Evolutionary conservation across 2,797 vertebrate species (phyloP).

Genomic region (Choloepus didactylus): DNA sequence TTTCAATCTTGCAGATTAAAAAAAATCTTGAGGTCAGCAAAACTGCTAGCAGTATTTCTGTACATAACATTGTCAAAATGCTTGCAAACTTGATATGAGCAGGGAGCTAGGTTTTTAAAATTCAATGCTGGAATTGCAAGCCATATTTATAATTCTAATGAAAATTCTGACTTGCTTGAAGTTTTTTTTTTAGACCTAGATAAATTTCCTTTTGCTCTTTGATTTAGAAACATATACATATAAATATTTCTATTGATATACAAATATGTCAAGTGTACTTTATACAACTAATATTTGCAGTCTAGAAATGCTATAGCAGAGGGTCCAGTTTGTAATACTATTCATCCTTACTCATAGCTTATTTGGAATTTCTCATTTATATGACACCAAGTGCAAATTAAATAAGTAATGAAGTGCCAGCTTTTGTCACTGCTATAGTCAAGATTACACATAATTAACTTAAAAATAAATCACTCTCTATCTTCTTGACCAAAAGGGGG

Average conservation of each 20-base stretch:
- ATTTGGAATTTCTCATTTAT: conserved; percentile 12
- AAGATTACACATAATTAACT: background rate
- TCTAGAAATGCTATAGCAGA: background rate
- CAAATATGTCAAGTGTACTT: background rate
- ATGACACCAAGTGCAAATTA: background rate
- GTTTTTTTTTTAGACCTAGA: background rate
- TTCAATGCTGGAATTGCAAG: conserved; percentile 1
- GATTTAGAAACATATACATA: background rate
- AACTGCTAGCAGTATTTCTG: conserved; percentile 8
- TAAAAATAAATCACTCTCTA: conserved; percentile 33
- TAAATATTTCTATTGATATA: background rate
- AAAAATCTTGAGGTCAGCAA: background rate
- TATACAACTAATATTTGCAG: background rate
- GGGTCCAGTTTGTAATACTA: background rate
- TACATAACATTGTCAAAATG: background rate
- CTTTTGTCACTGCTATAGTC: background rate
- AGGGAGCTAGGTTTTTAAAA: background rate
- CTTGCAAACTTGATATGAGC: background rate
- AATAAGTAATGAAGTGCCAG: background rate
- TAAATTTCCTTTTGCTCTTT: background rate
- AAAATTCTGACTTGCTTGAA: conserved; percentile 19
- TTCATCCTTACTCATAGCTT: background rate
- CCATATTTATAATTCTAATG: conserved; percentile 32
- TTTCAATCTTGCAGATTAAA: background rate
- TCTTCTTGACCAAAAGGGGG: too few relatives aligned